Evolutionary conservation across 2,797 vertebrate genomes (phyloP).

Genomic region (Leptodactylus fallax): DNA sequence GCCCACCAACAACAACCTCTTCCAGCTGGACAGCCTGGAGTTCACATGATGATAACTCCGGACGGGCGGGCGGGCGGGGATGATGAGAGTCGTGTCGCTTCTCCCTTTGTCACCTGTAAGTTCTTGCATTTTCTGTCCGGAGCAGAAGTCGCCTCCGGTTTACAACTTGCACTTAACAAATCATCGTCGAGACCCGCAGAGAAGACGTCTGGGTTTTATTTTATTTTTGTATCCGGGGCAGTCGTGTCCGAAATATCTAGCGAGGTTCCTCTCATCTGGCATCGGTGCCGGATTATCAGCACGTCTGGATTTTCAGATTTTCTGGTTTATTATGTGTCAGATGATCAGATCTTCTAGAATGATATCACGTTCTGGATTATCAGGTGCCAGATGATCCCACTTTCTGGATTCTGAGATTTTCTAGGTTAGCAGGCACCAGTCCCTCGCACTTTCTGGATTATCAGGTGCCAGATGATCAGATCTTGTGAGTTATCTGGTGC

Average conservation of each 20-base stretch:
- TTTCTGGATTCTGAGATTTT: no score
- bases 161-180: constrained; percentile 69
- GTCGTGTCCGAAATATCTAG: background rate
- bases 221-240: background rate
- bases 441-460: no score
- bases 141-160: constrained; percentile 75
- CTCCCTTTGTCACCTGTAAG: background rate
- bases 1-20: constrained; percentile 95
- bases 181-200: background rate
- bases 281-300: background rate
- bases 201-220: background rate
- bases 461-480: no score
- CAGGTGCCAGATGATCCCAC: no score
- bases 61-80: background rate
- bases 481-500: fast-evolving
- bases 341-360: no score
- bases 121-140: constrained; percentile 59
- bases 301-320: no score
- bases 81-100: background rate
- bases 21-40: constrained; percentile 93
- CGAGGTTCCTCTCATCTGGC: background rate
- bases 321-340: no score
- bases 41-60: constrained; percentile 85
- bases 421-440: no score
- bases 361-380: no score